A percentile compares a stretch with the other conserved stretches of the same genome.
These are phyloP conservation scores for Nomada fabriciana DNA, from an alignment of 2,888 invertebrate species.

Conservation along the genomic window DNA sequence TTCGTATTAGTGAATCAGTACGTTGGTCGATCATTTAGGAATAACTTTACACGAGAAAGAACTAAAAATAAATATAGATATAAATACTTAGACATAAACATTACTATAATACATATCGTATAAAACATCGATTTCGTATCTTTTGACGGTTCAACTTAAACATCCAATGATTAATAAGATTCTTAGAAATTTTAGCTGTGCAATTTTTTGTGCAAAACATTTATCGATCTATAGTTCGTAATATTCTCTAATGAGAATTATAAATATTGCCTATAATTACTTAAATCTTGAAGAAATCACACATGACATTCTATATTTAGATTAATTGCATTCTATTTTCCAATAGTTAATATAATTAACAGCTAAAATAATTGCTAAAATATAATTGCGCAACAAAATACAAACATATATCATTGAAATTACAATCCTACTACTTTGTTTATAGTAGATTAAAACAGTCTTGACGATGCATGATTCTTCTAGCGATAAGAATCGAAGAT, in stretches of 20 bases:
- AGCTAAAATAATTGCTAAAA: conserved; percentile 21
- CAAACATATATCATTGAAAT: conserved; percentile 20
- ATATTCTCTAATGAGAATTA: conserved; percentile 22
- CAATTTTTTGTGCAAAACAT: conserved; percentile 32
- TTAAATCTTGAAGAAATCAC: conserved; percentile 42
- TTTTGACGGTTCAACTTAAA: conserved; percentile 62
- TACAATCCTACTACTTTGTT: conserved; percentile 1
- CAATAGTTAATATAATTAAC: conserved; percentile 53
- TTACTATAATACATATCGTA: conserved; percentile 83
- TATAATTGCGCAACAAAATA: conserved; percentile 25
- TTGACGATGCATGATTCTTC: conserved; percentile 66
- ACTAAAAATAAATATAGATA: conserved; percentile 83
- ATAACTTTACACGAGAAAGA: conserved; percentile 78
- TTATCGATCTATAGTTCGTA: conserved; percentile 33
- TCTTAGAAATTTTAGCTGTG: conserved; percentile 46
- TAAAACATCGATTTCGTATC: conserved; percentile 77
- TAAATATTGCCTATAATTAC: conserved; percentile 52
- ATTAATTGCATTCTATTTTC: conserved; percentile 49
- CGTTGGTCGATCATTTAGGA: conserved; percentile 81
- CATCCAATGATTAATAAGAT: conserved; percentile 65
- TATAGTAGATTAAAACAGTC: conserved; percentile 40
- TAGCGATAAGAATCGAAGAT: conserved; percentile 51
- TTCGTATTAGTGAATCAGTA: conserved; percentile 80
- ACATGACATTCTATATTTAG: conserved; percentile 13
- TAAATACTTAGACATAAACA: conserved; percentile 83